phyloP scores from a whole-genome alignment of 2,888 invertebrate species.

The Boloria euphrosyne region DNA sequence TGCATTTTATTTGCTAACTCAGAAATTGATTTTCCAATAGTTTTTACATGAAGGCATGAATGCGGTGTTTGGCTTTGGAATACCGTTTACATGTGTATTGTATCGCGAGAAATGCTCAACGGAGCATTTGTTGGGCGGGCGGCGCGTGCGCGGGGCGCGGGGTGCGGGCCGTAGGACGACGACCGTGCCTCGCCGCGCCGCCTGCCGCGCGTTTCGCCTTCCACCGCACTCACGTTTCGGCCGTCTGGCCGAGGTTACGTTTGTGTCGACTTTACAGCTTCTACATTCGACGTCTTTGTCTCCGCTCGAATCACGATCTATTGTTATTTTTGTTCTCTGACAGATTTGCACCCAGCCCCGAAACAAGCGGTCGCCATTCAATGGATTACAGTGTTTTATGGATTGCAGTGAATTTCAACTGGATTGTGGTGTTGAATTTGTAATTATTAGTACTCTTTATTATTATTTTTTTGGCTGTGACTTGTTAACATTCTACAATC shows the following conservation, averaged over 20 bases:
- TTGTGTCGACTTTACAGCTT: conserved; percentile 28
- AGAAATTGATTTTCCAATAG: conserved; percentile 34
- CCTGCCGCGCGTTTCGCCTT: conserved; percentile 45
- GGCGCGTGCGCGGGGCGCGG: conserved; percentile 64
- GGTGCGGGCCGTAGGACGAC: conserved; percentile 55
- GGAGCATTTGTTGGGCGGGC: conserved; percentile 61
- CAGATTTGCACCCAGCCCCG: conserved; percentile 46
- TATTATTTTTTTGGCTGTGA: conserved; percentile 26
- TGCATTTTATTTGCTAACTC: not conserved
- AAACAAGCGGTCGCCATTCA: conserved; percentile 49
- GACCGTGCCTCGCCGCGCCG: conserved; percentile 45
- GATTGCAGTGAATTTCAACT: conserved; percentile 73
- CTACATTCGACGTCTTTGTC: conserved; percentile 60
- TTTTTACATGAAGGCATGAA: conserved; percentile 35
- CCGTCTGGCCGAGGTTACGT: conserved; percentile 58
- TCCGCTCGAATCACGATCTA: conserved; percentile 56
- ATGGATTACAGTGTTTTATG: conserved; percentile 77
- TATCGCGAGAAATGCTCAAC: conserved; percentile 60
- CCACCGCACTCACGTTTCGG: conserved; percentile 70
- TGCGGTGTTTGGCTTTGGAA: conserved; percentile 60
- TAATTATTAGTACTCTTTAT: conserved; percentile 34
- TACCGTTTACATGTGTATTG: conserved; percentile 67
- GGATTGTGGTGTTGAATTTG: conserved; percentile 50
- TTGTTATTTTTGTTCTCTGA: conserved; percentile 67
- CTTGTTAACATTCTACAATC: conserved; percentile 3